phyloP scores from a whole-genome alignment of 2,797 vertebrate genomes.

The Scolopax rusticola region DNA sequence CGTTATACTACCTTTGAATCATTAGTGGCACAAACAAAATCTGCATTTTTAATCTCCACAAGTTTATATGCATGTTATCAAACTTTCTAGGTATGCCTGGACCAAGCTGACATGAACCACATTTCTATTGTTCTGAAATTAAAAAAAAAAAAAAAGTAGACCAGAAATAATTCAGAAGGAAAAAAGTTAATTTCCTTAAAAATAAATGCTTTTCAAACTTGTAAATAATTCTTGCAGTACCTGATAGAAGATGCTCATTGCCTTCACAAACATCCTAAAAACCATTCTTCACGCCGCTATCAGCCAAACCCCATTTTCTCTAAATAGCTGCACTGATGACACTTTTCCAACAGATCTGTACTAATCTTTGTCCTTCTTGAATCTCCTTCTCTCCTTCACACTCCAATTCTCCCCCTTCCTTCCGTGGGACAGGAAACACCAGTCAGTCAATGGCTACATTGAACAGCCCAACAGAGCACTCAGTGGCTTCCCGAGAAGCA shows the following conservation, averaged over 20 bases:
- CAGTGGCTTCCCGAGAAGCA: not conserved
- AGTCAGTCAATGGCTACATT: fast-evolving
- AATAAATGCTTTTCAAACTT: not conserved
- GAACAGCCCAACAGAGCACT: not conserved
- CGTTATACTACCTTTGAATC: not conserved
- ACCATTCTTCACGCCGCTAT: not conserved
- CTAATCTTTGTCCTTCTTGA: not conserved
- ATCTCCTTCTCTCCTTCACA: not conserved
- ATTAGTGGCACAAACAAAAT: not conserved
- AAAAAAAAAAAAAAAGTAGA: not conserved
- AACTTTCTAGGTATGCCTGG: not conserved
- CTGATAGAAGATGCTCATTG: not conserved
- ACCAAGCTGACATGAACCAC: not conserved
- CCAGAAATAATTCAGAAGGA: not conserved
- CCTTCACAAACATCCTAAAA: not conserved
- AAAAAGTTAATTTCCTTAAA: not conserved
- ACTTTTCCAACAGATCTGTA: not conserved
- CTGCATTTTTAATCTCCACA: not conserved
- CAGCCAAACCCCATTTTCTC: not conserved
- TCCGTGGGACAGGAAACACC: not conserved
- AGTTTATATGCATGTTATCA: not conserved
- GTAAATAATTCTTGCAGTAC: not conserved
- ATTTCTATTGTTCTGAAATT: not conserved
- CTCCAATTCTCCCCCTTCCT: not conserved
- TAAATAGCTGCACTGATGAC: not conserved